A percentile compares a stretch with the other conserved stretches of the same genome.
Evolutionary conservation across 2,113 vertebrate genomes (phyloP).

Genomic region (Eretmochelys imbricata): DNA sequence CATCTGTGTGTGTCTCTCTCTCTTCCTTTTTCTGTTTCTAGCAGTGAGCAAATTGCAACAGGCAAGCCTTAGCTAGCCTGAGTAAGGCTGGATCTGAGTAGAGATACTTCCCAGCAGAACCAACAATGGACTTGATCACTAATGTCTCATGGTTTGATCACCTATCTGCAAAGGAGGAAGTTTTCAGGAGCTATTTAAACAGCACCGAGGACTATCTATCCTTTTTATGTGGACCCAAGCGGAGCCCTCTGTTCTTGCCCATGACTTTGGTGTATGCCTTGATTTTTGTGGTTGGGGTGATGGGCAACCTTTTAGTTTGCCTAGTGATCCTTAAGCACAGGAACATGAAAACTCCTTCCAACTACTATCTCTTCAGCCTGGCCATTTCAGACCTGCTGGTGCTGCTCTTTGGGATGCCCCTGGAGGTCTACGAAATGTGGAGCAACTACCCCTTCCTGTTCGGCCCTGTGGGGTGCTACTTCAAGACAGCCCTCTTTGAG

Average conservation of each 20-base stretch:
- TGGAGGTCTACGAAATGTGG: conserved; percentile 97
- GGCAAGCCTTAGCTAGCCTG: background rate
- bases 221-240: conserved; percentile 77
- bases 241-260: conserved; percentile 78
- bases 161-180: conserved; percentile 35
- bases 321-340: conserved; percentile 89
- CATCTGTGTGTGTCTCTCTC: background rate
- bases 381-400: conserved; percentile 92
- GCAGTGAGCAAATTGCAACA: conserved; percentile 7
- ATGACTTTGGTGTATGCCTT: conserved; percentile 76
- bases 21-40: background rate
- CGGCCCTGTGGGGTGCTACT: conserved; percentile 89
- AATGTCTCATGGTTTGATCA: conserved; percentile 70
- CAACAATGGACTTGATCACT: conserved; percentile 57
- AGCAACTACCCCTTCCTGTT: conserved; percentile 94
- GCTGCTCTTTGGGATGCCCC: conserved; percentile 91
- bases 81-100: rapidly evolving
- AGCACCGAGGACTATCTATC: conserved; percentile 81
- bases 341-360: conserved; percentile 93
- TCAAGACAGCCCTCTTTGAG: conserved; percentile 94
- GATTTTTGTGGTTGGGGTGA: conserved; percentile 89
- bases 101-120: background rate
- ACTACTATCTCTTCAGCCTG: conserved; percentile 96
- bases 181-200: conserved; percentile 67
- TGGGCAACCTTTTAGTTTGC: conserved; percentile 92